Base-by-base conservation (phyloP, 2,888 invertebrate species). In the Agelastica alni region DNA sequence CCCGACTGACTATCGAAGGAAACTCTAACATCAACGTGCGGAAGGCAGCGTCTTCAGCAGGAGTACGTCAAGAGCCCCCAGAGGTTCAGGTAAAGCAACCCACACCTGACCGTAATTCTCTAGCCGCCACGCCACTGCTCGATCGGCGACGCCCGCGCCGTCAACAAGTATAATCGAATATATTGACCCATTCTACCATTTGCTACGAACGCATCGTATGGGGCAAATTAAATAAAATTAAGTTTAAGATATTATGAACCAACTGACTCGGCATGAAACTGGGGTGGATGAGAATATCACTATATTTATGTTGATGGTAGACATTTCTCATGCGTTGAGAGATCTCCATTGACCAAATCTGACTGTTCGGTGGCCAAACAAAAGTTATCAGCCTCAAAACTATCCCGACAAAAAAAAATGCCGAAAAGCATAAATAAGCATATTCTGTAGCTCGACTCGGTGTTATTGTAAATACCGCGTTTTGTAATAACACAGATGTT, bases 391-490 rank as follows among this genome's bases (percentile, higher is more conserved):
- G 56, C 56, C 56, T 64, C 61, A 66, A 65, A 61, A 62, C 60
- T 53, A 49, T 55, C 66, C 68, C 68, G 68, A 69, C 68, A 69
- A 68, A 69, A n/a, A n/a, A n/a, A n/a, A 65, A 68, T 58, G 64
- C 68, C 69, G 69, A 67, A 69, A 36, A 66, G 65, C 69, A 69
- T 69, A 69, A 69, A 69, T 67, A 66, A 66, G 60, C 62, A 53
- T n/a, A n/a, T 62, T 61, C 58, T 56, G 46, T 56, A 52, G 43
- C 56, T 57, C 54, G 53, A 56, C 51, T 46, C 60, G 62, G 61
- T 62, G 63, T 65, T 65, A 63, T 62, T 65, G 64, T 65, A 65
- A 65, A 64, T 62, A 65, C 59, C 60, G 53, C 63, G 60, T 60
- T 62, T 49, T 64, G 65, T 66, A 62, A 64, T 66, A 62, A 64